Evolutionary conservation across 1,140 invertebrate species (phyloP), one percentile per base, ranked within the genome.

Genomic region (Lucilia sericata): DNA sequence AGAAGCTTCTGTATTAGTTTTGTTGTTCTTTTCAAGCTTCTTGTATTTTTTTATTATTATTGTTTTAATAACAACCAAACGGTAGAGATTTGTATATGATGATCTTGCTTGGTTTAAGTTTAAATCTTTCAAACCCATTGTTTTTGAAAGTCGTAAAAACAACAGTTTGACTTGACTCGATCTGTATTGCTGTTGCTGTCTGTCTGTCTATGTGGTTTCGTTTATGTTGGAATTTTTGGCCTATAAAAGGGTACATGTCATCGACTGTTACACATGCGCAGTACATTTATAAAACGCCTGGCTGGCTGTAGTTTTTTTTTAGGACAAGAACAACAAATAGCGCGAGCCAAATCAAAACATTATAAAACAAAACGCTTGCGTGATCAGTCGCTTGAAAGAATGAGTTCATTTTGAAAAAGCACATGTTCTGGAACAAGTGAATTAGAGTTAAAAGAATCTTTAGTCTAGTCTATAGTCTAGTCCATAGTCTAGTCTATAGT

Each of bases 201-300:
- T 17, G 12, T 51, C 5, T 55, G 19, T 21, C n/a, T 70, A 21
- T 70, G 4, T 7, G 51, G 49, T 42, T n/a, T 17, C n/a, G 47
- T 51, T 51, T 49, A 49, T 80, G 14, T 19, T 78, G 34, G 42
- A 80, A 80, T 49, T 80, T 12, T 49, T 80, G 42, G 42, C 76
- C 76, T 78, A 78, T 42, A 80, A 80, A 80, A 80, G 76, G 76
- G 76, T 80, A 80, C 76, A 80, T 80, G 76, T 80, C 76, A 80
- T 80, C 42, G 76, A 25, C 76, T 80, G 36, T 13, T 13, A 51
- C n/a, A 49, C 76, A 80, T 80, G 76, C 76, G 42, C 76, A 30
- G 25, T 30, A 49, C 65, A 70, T 70, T 19, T 21, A 25, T 7
- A 70, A 19, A 70, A 70, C 65, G 19, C n/a, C 19, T n/a, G 19